Evolutionary conservation across 1,140 invertebrate species (phyloP).

Genomic region (Scaptomyza graminum): DNA sequence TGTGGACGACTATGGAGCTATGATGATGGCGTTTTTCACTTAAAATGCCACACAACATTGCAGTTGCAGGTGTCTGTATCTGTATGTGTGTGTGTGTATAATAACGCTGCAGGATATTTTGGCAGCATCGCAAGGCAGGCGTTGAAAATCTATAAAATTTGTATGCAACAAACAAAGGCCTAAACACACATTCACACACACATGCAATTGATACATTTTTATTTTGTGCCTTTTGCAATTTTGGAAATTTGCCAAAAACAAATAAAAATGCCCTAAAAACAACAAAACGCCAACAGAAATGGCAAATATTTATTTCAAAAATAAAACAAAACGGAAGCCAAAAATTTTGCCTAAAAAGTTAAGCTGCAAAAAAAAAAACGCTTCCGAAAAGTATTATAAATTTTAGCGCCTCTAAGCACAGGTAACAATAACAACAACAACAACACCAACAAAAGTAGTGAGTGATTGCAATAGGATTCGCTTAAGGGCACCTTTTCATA

Average conservation of each 20-base stretch:
- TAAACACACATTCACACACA: conserved; percentile 1
- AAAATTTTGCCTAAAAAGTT: background rate
- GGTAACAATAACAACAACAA: background rate
- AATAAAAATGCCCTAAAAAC: conserved; percentile 19
- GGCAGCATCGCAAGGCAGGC: conserved; percentile 55
- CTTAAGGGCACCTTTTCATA: background rate
- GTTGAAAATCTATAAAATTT: conserved; percentile 77
- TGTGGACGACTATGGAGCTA: conserved; percentile 47
- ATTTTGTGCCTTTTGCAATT: conserved; percentile 18
- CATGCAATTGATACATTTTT: conserved; percentile 54
- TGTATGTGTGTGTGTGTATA: background rate
- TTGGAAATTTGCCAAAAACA: conserved; percentile 61
- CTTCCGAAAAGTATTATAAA: no score
- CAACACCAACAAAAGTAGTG: background rate
- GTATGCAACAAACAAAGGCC: conserved; percentile 68
- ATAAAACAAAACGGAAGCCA: background rate
- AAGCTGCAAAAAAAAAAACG: conserved; percentile 1
- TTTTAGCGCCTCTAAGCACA: no score
- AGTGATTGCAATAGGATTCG: background rate
- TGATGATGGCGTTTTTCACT: conserved; percentile 70
- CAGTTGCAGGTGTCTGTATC: conserved; percentile 14
- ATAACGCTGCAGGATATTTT: conserved; percentile 64
- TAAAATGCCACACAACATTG: conserved; percentile 65
- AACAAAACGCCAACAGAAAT: conserved; percentile 20
- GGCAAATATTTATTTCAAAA: conserved; percentile 36